Conservation (phyloP, 1,140 invertebrate species). For the Hylaeus anthracinus region DNA sequence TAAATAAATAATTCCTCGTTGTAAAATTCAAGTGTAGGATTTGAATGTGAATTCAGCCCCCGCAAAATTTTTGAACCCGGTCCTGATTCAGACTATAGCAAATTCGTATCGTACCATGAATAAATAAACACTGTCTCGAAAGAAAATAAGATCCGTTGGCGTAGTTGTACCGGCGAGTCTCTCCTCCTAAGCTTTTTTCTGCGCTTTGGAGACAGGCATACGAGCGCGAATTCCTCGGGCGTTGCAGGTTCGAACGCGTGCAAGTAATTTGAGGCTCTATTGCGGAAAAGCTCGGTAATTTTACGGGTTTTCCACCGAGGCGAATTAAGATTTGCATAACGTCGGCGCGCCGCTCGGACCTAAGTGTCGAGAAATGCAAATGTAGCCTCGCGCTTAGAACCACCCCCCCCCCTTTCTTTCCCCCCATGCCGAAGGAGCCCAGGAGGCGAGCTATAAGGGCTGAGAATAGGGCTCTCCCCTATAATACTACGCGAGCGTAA, state of each 20-base stretch:
- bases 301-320: constrained; percentile 62
- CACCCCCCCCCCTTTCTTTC: background rate
- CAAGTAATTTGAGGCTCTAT: constrained; percentile 60
- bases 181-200: no score
- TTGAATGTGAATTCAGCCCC: no score
- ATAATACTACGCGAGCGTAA: background rate
- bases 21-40: no score
- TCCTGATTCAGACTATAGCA: no score
- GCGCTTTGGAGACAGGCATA: no score
- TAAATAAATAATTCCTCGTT: no score
- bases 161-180: no score
- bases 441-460: background rate
- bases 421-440: background rate
- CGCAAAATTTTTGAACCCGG: no score
- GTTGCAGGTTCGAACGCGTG: constrained; percentile 17
- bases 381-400: constrained; percentile 45
- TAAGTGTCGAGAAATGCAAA: constrained; percentile 68
- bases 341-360: constrained; percentile 50
- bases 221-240: background rate
- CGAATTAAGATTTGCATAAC: constrained; percentile 72
- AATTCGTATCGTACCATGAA: no score
- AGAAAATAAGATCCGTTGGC: no score
- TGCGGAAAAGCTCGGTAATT: constrained; percentile 62
- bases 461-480: background rate
- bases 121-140: no score